phyloP scores from a whole-genome alignment of 64 coral and sea anemone genomes.

The Pachyseris speciosa region DNA sequence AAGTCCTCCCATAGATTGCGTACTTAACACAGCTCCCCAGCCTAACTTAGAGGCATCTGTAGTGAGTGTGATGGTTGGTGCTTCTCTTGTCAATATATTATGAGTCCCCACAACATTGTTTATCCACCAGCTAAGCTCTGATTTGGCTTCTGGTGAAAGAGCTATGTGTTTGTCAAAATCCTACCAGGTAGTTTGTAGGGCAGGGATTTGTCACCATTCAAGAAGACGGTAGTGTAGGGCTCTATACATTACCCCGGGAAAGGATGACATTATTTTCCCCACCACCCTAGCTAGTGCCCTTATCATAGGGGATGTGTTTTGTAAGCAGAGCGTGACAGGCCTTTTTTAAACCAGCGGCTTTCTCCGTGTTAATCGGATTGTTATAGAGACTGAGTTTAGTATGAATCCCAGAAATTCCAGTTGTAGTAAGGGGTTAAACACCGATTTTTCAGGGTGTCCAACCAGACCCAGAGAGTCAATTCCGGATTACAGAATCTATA shows the following conservation, averaged over 20 bases:
- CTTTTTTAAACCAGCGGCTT: not conserved
- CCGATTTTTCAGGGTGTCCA: conserved; percentile 35
- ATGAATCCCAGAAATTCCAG: not conserved
- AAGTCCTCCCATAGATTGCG: conserved; percentile 10
- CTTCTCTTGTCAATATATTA: conserved; percentile 32
- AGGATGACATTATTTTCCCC: conserved; percentile 1
- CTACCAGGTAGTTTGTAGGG: not conserved
- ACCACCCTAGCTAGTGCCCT: not conserved
- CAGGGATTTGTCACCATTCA: not conserved
- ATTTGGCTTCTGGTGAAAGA: conserved; percentile 17
- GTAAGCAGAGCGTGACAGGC: not conserved
- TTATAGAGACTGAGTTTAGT: not conserved
- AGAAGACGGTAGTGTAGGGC: not conserved
- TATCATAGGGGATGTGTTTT: not conserved
- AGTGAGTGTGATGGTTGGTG: conserved; percentile 9
- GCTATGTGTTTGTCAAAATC: conserved; percentile 40
- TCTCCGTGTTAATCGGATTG: not conserved
- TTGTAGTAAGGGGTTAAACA: conserved; percentile 18
- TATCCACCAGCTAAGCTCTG: conserved; percentile 48
- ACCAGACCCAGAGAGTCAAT: conserved; percentile 17
- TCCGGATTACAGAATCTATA: conserved; percentile 16
- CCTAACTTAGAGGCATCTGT: conserved; percentile 51
- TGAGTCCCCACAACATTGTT: not conserved
- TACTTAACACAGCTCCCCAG: conserved; percentile 41
- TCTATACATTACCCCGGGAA: conserved; percentile 12